Evolutionary conservation across 2,797 vertebrate species (phyloP).

Genomic region (Petrocephalus schoutedeni): DNA sequence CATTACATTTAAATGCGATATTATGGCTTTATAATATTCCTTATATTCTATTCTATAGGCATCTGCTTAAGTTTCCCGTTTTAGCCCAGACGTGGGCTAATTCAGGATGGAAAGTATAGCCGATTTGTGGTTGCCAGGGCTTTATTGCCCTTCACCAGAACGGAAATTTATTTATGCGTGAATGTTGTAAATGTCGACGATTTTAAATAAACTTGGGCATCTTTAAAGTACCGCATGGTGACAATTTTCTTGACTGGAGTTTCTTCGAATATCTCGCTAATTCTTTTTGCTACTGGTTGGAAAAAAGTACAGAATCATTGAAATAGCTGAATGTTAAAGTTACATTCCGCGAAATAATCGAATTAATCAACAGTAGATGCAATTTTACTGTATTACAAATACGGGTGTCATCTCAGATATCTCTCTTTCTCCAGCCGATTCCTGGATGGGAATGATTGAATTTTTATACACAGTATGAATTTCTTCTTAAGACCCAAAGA

Average conservation of each 20-base stretch:
- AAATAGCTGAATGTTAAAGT: background rate
- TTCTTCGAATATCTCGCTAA: background rate
- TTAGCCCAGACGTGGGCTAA: too few relatives aligned
- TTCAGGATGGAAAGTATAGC: too few relatives aligned
- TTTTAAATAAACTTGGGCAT: background rate
- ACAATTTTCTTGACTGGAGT: background rate
- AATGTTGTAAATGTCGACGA: background rate
- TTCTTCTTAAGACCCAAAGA: constrained; percentile 22
- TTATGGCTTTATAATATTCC: background rate
- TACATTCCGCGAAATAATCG: background rate
- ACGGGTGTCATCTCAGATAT: background rate
- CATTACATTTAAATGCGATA: background rate
- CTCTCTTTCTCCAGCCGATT: background rate
- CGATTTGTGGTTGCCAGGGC: too few relatives aligned
- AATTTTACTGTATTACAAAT: background rate
- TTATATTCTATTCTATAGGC: too few relatives aligned
- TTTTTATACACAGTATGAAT: constrained; percentile 22
- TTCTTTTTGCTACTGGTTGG: background rate
- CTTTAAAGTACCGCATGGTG: background rate
- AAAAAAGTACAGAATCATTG: background rate
- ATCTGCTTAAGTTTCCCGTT: too few relatives aligned
- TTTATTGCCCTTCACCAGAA: too few relatives aligned
- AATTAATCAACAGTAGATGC: background rate
- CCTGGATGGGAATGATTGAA: background rate
- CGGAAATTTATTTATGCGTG: too few relatives aligned